Percentiles rank a stretch among this genome's conserved stretches.
Evolutionary conservation across 1,140 invertebrate genomes (phyloP).

Genomic region (Apis laboriosa): DNA sequence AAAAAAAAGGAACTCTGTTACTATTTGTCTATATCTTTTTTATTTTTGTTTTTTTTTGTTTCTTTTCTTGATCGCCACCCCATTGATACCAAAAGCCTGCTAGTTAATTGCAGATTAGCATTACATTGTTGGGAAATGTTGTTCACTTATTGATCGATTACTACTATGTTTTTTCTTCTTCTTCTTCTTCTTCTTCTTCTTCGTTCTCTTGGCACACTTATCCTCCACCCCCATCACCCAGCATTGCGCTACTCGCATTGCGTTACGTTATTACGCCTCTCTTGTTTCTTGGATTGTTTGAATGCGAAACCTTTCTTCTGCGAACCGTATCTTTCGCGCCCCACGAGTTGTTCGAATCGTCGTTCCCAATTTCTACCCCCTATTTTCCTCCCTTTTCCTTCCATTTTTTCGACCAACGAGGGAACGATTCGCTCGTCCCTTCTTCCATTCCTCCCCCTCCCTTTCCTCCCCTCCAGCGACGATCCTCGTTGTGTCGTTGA

Average conservation of each 20-base stretch:
- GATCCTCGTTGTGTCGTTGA: conserved; percentile 7
- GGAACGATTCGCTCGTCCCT: background rate
- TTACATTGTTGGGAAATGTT: conserved; percentile 23
- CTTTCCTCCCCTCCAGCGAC: background rate
- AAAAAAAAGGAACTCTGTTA: conserved; percentile 31
- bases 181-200: conserved; percentile 2
- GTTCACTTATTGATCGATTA: background rate
- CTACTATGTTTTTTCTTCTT: conserved; percentile 18
- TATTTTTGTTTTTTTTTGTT: background rate
- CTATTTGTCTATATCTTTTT: conserved; percentile 14
- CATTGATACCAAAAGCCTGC: conserved; percentile 14
- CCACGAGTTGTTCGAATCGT: conserved; percentile 9
- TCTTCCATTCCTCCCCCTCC: background rate
- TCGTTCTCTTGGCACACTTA: conserved; percentile 27
- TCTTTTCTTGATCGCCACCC: background rate
- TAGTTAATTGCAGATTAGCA: conserved; percentile 15
- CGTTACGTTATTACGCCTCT: conserved; percentile 4
- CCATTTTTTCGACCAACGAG: background rate
- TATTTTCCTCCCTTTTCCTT: too few species aligned
- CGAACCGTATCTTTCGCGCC: conserved; percentile 12
- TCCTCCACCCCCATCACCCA: background rate
- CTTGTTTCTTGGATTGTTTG: conserved; percentile 37
- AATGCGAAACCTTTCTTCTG: conserved; percentile 34
- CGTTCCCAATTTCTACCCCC: background rate
- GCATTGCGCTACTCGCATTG: conserved; percentile 13